phyloP scores from a whole-genome alignment of 2,797 vertebrate species.

The Sciurus vulgaris region DNA sequence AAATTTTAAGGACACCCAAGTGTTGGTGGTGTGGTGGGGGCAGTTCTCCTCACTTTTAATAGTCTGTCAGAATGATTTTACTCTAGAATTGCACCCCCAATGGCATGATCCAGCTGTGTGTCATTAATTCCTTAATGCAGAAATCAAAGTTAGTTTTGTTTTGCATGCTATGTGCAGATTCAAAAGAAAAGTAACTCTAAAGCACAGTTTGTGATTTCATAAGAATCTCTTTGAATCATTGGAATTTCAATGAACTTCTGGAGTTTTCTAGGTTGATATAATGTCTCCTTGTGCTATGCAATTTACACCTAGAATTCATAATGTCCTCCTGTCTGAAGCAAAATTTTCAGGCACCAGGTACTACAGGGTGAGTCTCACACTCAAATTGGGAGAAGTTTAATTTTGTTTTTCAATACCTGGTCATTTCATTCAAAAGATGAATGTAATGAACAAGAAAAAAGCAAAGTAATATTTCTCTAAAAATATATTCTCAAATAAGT shows the following conservation, averaged over 20 bases:
- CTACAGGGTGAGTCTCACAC: neutral
- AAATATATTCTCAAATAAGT: neutral
- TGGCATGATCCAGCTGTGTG: neutral
- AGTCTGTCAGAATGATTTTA: neutral
- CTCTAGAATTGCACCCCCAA: neutral
- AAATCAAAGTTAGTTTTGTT: neutral
- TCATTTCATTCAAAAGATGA: neutral
- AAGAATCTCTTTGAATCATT: slow-evolving; percentile 13
- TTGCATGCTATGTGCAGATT: slow-evolving; percentile 10
- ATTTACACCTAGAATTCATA: neutral
- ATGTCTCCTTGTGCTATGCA: neutral
- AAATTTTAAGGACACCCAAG: fast-evolving
- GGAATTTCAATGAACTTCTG: neutral
- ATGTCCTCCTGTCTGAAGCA: neutral
- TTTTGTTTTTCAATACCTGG: neutral
- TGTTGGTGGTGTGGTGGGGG: neutral
- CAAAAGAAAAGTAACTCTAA: neutral
- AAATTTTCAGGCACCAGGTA: neutral
- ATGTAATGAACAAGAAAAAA: neutral
- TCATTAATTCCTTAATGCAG: slow-evolving; percentile 34
- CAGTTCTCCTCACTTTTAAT: neutral
- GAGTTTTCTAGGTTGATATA: neutral
- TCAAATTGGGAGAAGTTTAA: neutral
- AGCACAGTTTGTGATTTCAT: neutral
- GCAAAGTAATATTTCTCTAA: neutral